A percentile compares a stretch with the other conserved stretches of the same genome.
These are phyloP conservation scores for Isotomurus palustris DNA, from an alignment of 2,888 invertebrate species.

Conservation along the genomic window DNA sequence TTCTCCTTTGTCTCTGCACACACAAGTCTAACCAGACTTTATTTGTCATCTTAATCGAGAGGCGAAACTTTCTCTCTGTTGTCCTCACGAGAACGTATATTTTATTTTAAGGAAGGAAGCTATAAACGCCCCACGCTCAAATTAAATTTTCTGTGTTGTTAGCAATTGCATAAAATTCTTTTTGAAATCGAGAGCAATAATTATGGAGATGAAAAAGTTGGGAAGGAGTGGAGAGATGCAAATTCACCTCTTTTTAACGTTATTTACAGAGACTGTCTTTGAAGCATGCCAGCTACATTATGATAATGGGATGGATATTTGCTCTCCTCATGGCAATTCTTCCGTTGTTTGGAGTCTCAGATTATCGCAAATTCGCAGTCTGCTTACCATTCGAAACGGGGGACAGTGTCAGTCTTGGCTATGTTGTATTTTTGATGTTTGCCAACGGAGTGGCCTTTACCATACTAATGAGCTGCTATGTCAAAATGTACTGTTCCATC, in stretches of 20 bases:
- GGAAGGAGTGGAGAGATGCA: too few species aligned
- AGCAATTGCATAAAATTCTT: background rate
- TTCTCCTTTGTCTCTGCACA: too few species aligned
- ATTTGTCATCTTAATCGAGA: too few species aligned
- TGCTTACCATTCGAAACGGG: conserved; percentile 92
- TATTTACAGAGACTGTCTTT: conserved; percentile 62
- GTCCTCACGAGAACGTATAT: background rate
- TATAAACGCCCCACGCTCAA: too few species aligned
- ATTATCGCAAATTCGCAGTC: conserved; percentile 93
- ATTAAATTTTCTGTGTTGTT: too few species aligned
- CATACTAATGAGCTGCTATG: conserved; percentile 90
- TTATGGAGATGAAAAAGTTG: too few species aligned
- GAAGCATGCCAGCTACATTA: conserved; percentile 84
- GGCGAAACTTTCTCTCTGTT: background rate
- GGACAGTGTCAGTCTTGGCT: conserved; percentile 71
- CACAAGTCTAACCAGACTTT: too few species aligned
- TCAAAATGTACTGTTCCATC: conserved; percentile 96
- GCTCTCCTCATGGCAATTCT: conserved; percentile 79
- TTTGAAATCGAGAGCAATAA: conserved; percentile 4
- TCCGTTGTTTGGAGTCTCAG: conserved; percentile 85
- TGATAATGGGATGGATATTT: conserved; percentile 89
- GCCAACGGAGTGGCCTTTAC: conserved; percentile 91
- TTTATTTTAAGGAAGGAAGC: too few species aligned
- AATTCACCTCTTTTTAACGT: too few species aligned
- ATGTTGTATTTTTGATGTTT: conserved; percentile 83